Evolutionary conservation across 23 tunicate species (phyloP), one percentile per base, ranked within the genome.

Genomic region (Diplosoma virens): DNA sequence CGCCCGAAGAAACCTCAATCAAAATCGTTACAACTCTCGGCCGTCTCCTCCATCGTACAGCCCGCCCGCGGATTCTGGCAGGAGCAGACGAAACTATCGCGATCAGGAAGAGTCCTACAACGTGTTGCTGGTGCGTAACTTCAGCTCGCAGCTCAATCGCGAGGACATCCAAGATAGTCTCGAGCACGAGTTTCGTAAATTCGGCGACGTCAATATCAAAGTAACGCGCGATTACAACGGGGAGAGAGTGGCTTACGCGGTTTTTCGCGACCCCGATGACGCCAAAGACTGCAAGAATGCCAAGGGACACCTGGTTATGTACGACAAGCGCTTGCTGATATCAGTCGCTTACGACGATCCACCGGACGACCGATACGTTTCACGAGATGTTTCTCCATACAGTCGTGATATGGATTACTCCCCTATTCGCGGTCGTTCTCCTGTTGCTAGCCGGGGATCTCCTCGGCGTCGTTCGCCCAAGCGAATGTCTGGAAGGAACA

Each of bases 91-190:
- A 3, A 68, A 30, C 5, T 59, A 78, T 17, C 75, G 81, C 37
- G 80, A 85, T 9, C 60, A 33, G 1, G 71, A 71, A 30, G 87
- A 79, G 16, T 56, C 34, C 32, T 95, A 95, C 82, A 81, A 77
- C 47, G 82, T 82, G 17, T 60, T 95, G 37, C 55, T 89, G 0
- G 93, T 95, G 3, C 66, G 72, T 0, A 95, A 95, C 63, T 81
- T 95, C 71, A 86, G 96, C 41, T 64, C 88, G 14, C 78, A 89
- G 76, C 63, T 89, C 27, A 35, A 47, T 47, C 82, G 78, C 18
- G 76, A 75, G 32, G 99, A 95, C 82, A 83, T 89, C 3, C 82
- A 84, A 81, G 96, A 95, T 9, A 89, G 99, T 66, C 77, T 95
- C 4, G 84, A 79, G 28, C 82, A 92, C 28, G 99, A 95, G 45